Evolutionary conservation across 1,140 invertebrate species (phyloP), one percentile per base, ranked within the genome.

Genomic region (Argopecten irradians): DNA sequence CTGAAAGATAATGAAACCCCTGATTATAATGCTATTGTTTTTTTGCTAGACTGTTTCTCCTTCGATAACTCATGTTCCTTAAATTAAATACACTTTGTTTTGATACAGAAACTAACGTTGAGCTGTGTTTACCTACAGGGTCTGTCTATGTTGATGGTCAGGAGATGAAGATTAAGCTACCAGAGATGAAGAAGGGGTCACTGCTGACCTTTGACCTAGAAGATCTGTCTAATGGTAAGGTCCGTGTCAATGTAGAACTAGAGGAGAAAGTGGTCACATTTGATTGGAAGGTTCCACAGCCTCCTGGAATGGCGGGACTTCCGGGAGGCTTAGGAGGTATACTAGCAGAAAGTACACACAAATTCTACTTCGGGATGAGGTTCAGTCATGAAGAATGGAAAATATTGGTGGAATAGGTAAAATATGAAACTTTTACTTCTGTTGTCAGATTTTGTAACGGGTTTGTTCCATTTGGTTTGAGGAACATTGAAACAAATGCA

Each of bases 321-420:
- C 83, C 82, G 14, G 88, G 86, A 19, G 43, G 85, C 11, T 19
- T 84, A 14, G 41, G 71, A 3, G 82, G 83, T 0, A 16, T 28
- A 14, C 32, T 34, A 22, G 16, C 34, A 33, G 83, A 86, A 84
- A 86, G 89, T 84, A 39, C 85, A 34, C 89, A 91, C 28, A 85
- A 82, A 28, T 91, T 94, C 33, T 94, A 92, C 87, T 94, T 94
- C 92, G 94, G 91, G 22, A 91, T 93, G 86, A 91, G 83, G 13
- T 94, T 93, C 89, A 92, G 92, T 85, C 93, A 94, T 88, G 93
- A 94, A 90, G 92, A 93, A 39, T 94, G 94, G 94, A 94, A 92
- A 92, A 87, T 94, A 84, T 83, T 86, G 41, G 93, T 94, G 16
- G 93, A 93, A 88, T 94, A 71, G 55, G 11, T 8, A 28, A n/a